Percentiles rank a stretch among this genome's conserved stretches.
Evolutionary conservation across 2,797 vertebrate genomes (phyloP).

Genomic region (Onychomys leucogaster): DNA sequence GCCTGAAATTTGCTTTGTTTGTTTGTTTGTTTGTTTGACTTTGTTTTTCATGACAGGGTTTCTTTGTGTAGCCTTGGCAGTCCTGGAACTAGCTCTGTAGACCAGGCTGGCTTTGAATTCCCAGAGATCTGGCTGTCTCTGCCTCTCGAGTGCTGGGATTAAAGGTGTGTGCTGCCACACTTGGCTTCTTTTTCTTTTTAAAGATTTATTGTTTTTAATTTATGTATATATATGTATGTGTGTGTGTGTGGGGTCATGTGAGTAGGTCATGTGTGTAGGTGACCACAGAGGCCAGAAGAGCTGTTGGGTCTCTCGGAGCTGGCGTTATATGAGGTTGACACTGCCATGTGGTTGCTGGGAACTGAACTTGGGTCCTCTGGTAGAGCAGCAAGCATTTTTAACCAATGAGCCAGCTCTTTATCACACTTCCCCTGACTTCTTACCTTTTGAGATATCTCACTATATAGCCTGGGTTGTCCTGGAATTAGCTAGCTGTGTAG

Average conservation of each 20-base stretch:
- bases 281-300: not conserved
- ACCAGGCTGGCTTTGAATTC: not conserved
- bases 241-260: no score
- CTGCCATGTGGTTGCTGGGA: not conserved
- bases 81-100: not conserved
- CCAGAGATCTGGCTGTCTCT: not conserved
- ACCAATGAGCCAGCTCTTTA: not conserved
- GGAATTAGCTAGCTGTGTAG: not conserved
- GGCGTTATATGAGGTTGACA: not conserved
- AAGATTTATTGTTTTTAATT: not conserved
- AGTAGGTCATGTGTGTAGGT: not conserved
- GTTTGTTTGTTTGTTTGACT: no score
- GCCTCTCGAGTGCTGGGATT: not conserved
- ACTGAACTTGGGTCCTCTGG: not conserved
- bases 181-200: not conserved
- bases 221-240: not conserved
- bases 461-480: not conserved
- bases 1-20: not conserved
- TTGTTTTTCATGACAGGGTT: not conserved
- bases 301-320: not conserved
- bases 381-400: not conserved
- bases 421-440: not conserved
- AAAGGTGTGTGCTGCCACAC: not conserved
- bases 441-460: not conserved
- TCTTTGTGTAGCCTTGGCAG: no score